Evolutionary conservation across 2,797 vertebrate species (phyloP), one percentile per base, ranked within the genome.

Genomic region (Sternarchorhynchus goeldii): DNA sequence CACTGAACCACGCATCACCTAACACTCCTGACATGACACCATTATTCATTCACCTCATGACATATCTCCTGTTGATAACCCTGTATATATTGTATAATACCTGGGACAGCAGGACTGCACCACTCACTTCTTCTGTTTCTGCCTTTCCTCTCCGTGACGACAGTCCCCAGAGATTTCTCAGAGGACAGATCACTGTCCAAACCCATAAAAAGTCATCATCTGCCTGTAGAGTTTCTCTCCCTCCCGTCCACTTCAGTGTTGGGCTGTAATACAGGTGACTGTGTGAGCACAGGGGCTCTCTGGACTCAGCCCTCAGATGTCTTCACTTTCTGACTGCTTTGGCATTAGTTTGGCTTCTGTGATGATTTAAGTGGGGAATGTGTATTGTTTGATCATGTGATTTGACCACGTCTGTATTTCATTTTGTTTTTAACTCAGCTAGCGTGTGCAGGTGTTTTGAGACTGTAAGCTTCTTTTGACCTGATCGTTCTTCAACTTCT

Each of bases 231-330:
- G 83, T 81, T 64, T 76, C 71, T 21, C 62, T 79, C 73, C 81
- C 75, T 73, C 79, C 86, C 83, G 85, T 86, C 84, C 85, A 85
- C 80, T 89, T 90, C 88, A 81, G 80, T 90, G 83, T 84, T 76
- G 75, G 75, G 81, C 83, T 75, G 60, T 69, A 74, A 68, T 64
- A 45, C 56, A 75, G 41, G 75, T 62, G 75, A 86, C 62, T 81
- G 76, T 73, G 74, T 76, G 64, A 82, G 25, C 32, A 60, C 55
- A 76, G 58, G 56, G 81, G 73, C 69, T 77, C 41, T 67, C 68
- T 62, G 17, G 45, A 50, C 63, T 80, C 66, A 34, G 75, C 31
- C 39, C 4, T 17, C 31, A 6, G 64, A 63, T 62, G 20, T 12
- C 45, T 62, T 76, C 31, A 55, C 10, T 6, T 58, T 64, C 57